phyloP scores from a whole-genome alignment of 1,140 invertebrate species.

The Propsilocerus akamusi region DNA sequence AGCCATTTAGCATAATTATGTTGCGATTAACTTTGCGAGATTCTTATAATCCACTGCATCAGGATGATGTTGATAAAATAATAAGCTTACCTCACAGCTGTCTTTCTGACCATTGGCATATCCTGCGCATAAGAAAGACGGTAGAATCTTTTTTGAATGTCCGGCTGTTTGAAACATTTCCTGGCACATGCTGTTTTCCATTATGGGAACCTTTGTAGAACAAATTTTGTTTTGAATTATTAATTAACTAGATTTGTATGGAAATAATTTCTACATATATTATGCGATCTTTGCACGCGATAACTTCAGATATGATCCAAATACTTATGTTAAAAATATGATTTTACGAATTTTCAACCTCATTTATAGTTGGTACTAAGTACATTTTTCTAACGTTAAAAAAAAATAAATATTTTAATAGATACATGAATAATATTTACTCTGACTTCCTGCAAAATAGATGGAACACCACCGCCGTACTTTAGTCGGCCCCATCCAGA shows the following conservation, averaged over 20 bases:
- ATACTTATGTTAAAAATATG: too few species aligned
- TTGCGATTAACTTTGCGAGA: neutral
- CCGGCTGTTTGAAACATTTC: conserved; percentile 84
- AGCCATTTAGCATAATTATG: too few species aligned
- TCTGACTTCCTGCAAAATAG: conserved; percentile 76
- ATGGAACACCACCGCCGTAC: conserved; percentile 70
- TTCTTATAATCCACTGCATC: neutral
- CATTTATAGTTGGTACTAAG: too few species aligned
- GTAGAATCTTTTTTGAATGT: conserved; percentile 68
- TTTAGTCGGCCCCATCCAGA: conserved; percentile 41
- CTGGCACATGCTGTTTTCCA: conserved; percentile 79
- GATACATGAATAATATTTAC: conserved; percentile 14
- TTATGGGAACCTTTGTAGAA: conserved; percentile 64
- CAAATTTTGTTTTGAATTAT: too few species aligned
- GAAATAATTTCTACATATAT: too few species aligned
- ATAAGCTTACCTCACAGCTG: conserved; percentile 67
- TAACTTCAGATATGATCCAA: too few species aligned
- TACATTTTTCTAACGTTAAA: too few species aligned
- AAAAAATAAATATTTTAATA: neutral
- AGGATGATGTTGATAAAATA: too few species aligned
- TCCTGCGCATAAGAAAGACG: conserved; percentile 85
- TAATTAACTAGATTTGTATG: too few species aligned
- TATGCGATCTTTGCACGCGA: too few species aligned
- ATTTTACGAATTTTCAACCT: too few species aligned
- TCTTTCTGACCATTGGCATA: conserved; percentile 84